These are phyloP conservation scores for Agrypnia vestita DNA, from an alignment of 1,140 invertebrate genomes.

Conservation along the genomic window DNA sequence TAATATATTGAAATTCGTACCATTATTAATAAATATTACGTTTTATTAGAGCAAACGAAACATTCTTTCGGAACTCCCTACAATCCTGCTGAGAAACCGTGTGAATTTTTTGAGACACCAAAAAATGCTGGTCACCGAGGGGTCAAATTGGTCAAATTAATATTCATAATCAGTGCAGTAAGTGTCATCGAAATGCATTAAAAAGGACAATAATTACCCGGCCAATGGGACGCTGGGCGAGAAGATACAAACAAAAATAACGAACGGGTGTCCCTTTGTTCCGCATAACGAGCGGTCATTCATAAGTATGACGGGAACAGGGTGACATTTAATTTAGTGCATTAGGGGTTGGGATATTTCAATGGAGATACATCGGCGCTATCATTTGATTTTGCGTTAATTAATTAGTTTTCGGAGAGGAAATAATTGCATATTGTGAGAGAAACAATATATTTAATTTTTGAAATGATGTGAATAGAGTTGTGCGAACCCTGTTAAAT, in stretches of 20 bases:
- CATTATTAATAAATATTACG: no score
- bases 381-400: no score
- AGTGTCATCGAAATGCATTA: constrained; percentile 52
- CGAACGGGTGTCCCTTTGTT: constrained; percentile 33
- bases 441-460: no score
- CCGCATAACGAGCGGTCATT: background rate
- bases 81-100: constrained; percentile 38
- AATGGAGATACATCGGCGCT: no score
- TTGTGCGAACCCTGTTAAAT: no score
- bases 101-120: constrained; percentile 53
- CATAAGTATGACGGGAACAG: background rate
- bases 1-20: no score
- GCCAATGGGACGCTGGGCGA: background rate
- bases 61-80: constrained; percentile 1
- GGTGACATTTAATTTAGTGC: constrained; percentile 36
- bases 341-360: constrained; percentile 12
- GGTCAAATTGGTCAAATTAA: constrained; percentile 59
- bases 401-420: no score
- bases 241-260: background rate
- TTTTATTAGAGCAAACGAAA: no score
- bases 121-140: constrained; percentile 53
- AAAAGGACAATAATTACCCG: constrained; percentile 48
- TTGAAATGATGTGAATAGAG: no score
- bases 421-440: no score
- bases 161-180: constrained; percentile 59